Base-by-base conservation (phyloP, 2,888 invertebrate species). In the Hemistola chrysoprasaria region DNA sequence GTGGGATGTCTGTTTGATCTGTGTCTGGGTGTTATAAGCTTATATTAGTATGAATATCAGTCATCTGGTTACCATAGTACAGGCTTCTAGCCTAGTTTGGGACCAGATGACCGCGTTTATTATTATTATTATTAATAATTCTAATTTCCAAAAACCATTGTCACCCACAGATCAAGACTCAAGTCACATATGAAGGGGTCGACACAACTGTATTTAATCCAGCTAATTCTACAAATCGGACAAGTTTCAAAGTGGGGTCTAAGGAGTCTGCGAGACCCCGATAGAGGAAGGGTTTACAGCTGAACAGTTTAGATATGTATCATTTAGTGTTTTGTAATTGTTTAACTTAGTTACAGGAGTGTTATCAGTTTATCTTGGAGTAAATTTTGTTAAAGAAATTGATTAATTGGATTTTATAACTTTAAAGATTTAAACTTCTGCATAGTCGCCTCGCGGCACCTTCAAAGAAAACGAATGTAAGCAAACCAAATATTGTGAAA, bases 151-250 rank as follows among this genome's bases (percentile, higher is more conserved):
- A 8, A 50, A 59, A 35, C 22, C 28, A 55, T 62, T 42, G 72
- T 53, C 53, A 65, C 62, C n/a, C n/a, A n/a, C 56, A 40, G 40
- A 58, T 27, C 42, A 61, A 59, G 46, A 42, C 52, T 48, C 62
- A 63, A 71, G 68, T 67, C 70, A 67, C 69, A 66, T 71, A 71
- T 63, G 68, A 71, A 59, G 61, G 61, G 50, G 55, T 56, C 54
- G 47, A 48, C 59, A 60, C 53, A 54, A 58, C 57, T 62, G 64
- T 69, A 72, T 78, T 79, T 81, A 79, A 77, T 71, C 72, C 63
- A 60, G 71, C 70, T 77, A 75, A 79, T 78, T 71, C 62, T 53
- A 61, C 59, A 76, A 78, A 81, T 80, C 73, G 78, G 52, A 50
- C 59, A 74, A 78, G 68, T 77, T 75, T 59, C 54, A 60, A 66